Base-by-base conservation (phyloP, 2,113 vertebrate genomes). In the Hymenochirus boettgeri region DNA sequence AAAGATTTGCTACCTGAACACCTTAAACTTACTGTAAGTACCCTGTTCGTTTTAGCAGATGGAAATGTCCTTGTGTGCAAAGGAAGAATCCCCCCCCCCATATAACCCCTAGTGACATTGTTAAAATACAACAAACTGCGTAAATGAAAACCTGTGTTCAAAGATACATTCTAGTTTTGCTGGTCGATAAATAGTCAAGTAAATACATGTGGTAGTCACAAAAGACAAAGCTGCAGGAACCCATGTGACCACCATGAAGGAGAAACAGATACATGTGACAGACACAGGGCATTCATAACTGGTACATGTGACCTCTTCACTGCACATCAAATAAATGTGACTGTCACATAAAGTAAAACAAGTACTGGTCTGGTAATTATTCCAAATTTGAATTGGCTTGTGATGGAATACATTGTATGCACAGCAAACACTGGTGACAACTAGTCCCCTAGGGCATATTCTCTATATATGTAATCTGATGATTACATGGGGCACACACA, bases 1-100 rank as follows among this genome's bases (percentile, higher is more conserved):
- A 98, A 99, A 81, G 96, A 98, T 79, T 83, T 99, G 75, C 76
- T 99, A 64, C 96, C 96, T 42, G 96, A 99, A 79, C 94, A 98
- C 76, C 94, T 98, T 57, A 98, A 98, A 81, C 95, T 99, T 53
- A 97, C 96, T 47, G 96, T 99, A 75, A 88, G 95, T 86, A 70
- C 12, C 46, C 46, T 19, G 10, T 31, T 31, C n/a, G n/a, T n/a
- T n/a, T n/a, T n/a, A n/a, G n/a, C n/a, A n/a, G n/a, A n/a, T n/a
- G n/a, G n/a, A n/a, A n/a, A n/a, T n/a, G n/a, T n/a, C n/a, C n/a
- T n/a, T n/a, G n/a, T n/a, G n/a, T n/a, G n/a, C n/a, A n/a, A n/a
- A n/a, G n/a, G n/a, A n/a, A n/a, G n/a, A n/a, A n/a, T n/a, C n/a
- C n/a, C n/a, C n/a, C n/a, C n/a, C n/a, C n/a, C n/a, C n/a, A n/a